phyloP scores from a whole-genome alignment of 2,888 invertebrate species.

The Perdita meconis region DNA sequence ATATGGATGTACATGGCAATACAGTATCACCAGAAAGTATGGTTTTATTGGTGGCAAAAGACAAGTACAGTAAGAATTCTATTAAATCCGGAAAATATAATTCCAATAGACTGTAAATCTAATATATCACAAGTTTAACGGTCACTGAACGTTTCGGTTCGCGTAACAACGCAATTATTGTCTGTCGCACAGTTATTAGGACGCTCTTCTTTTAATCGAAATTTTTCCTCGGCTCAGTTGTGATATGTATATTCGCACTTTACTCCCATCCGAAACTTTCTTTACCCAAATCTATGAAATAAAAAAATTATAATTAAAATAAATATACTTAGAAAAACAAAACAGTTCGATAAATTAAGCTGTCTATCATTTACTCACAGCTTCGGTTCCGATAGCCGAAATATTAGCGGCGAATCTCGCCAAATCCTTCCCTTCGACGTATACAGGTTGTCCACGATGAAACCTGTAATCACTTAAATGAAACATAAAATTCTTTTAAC shows the following conservation, averaged over 20 bases:
- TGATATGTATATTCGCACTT: slow-evolving; percentile 93
- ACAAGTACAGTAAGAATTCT: slow-evolving; percentile 85
- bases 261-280: slow-evolving; percentile 91
- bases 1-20: slow-evolving; percentile 85
- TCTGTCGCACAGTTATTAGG: slow-evolving; percentile 83
- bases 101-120: slow-evolving; percentile 49
- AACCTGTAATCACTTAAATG: slow-evolving; percentile 85
- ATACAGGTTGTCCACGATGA: slow-evolving; percentile 96
- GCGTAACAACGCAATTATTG: background rate
- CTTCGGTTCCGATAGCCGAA: slow-evolving; percentile 95
- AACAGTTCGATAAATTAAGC: slow-evolving; percentile 1
- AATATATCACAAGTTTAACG: slow-evolving; percentile 60
- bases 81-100: slow-evolving; percentile 69
- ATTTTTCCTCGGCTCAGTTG: slow-evolving; percentile 95
- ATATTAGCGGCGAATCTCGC: slow-evolving; percentile 95
- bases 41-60: slow-evolving; percentile 86
- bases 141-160: slow-evolving; percentile 29
- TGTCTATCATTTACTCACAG: slow-evolving; percentile 86
- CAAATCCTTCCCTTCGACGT: slow-evolving; percentile 94
- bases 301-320: slow-evolving; percentile 43
- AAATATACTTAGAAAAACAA: slow-evolving; percentile 9
- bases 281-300: slow-evolving; percentile 94
- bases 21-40: slow-evolving; percentile 85
- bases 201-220: slow-evolving; percentile 93
- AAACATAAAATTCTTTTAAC: background rate